These are phyloP conservation scores for Melitaea cinxia DNA, from an alignment of 1,140 invertebrate species.

Conservation along the genomic window DNA sequence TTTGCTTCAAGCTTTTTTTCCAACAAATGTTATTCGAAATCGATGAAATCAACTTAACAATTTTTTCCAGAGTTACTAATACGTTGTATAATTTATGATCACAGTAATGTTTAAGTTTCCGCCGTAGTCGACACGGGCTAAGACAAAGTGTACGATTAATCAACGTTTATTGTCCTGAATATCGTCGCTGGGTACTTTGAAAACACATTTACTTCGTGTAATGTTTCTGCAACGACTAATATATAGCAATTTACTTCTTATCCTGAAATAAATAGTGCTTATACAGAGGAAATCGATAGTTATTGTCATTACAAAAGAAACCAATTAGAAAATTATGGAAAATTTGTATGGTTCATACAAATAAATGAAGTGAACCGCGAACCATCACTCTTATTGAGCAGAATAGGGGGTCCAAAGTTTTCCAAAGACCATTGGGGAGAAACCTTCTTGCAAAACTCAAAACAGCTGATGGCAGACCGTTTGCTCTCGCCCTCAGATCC, in stretches of 20 bases:
- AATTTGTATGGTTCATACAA: too few species aligned
- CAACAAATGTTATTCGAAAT: background rate
- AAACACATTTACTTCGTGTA: conserved; percentile 41
- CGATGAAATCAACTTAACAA: background rate
- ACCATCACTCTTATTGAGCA: too few species aligned
- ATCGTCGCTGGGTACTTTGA: conserved; percentile 35
- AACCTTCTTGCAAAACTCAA: too few species aligned
- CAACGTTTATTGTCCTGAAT: conserved; percentile 52
- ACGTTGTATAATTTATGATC: conserved; percentile 45
- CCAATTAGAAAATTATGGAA: too few species aligned
- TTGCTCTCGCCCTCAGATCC: too few species aligned
- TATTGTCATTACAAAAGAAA: too few species aligned
- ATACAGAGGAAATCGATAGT: too few species aligned
- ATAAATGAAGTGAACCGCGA: too few species aligned
- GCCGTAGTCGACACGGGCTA: conserved; percentile 35
- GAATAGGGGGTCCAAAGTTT: too few species aligned
- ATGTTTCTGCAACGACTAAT: conserved; percentile 40
- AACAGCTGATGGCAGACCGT: too few species aligned
- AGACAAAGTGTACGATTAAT: conserved; percentile 60
- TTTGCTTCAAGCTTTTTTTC: background rate
- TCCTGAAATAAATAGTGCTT: too few species aligned
- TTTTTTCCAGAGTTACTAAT: conserved; percentile 30
- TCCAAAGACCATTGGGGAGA: too few species aligned
- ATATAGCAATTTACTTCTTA: conserved; percentile 20
- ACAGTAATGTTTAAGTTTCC: conserved; percentile 55